Evolutionary conservation across 2,888 invertebrate genomes (phyloP), one percentile per base, ranked within the genome.

Genomic region (Chrysolina haemoptera): DNA sequence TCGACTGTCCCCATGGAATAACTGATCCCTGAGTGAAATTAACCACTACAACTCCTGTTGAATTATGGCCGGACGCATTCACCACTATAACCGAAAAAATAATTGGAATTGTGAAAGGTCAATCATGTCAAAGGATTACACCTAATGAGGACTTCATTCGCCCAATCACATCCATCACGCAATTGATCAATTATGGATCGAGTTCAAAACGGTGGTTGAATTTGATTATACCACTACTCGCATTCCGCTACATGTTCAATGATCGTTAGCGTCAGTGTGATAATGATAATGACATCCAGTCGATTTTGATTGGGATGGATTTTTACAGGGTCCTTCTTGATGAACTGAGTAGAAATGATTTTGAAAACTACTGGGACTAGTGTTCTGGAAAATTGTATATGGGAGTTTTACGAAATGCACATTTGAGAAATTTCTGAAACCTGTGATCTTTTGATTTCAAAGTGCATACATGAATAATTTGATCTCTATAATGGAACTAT

Each of bases 151-250:
- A 63, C 40, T 63, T 63, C 2, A 63, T 63, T n/a, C 10, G 14
- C 6, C 11, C 35, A 41, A 40, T 43, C n/a, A 63, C 18, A 14
- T 18, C 16, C 64, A 50, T 67, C 67, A 67, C 67, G 67, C 53
- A 40, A 67, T 14, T 53, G 41, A 50, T 50, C 12, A 67, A 67
- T 48, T 67, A 50, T 53, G 5, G n/a, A 63, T 63, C 11, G 35
- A 43, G 53, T 46, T 53, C 35, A 20, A 35, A 67, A 53, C 55
- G 40, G 55, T 55, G 53, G 53, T 67, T 22, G 14, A 20, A 67
- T 18, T 53, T 46, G 50, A 50, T 46, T 48, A n/a, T n/a, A 50
- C 67, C 67, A 3, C 10, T 16, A 50, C 18, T 50, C 16, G 10
- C 18, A 18, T 16, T 50, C 10, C 50, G 18, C 16, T n/a, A 50